Evolutionary conservation across 1,140 invertebrate genomes (phyloP).

Genomic region (Drosophila watanabei): DNA sequence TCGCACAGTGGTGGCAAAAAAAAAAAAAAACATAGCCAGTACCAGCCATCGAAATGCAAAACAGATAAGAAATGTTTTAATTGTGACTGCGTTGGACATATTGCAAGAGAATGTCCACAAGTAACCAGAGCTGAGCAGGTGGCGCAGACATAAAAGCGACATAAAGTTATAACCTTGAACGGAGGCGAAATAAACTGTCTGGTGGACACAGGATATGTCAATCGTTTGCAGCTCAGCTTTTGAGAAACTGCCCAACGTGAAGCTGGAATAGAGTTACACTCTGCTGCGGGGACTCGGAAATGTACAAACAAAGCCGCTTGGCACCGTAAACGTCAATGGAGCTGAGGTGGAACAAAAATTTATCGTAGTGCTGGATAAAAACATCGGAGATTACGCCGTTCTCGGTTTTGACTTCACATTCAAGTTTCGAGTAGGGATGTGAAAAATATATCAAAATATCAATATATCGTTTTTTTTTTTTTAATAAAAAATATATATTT

Average conservation of each 20-base stretch:
- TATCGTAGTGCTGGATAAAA: not conserved
- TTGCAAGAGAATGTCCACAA: too few species aligned
- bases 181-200: not conserved
- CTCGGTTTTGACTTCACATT: not conserved
- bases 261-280: not conserved
- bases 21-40: too few species aligned
- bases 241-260: not conserved
- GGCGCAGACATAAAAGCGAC: not conserved
- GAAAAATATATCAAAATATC: too few species aligned
- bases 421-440: not conserved
- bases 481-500: too few species aligned
- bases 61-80: too few species aligned
- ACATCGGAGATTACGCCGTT: not conserved
- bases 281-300: too few species aligned
- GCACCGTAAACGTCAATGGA: not conserved
- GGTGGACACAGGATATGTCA: not conserved
- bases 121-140: not conserved
- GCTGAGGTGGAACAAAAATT: not conserved
- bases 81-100: too few species aligned
- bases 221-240: not conserved
- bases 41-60: too few species aligned
- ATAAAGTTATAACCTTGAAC: not conserved
- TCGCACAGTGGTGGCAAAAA: too few species aligned
- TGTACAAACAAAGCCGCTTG: not conserved
- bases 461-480: too few species aligned